A percentile compares a stretch with the other conserved stretches of the same genome.
phyloP scores from a whole-genome alignment of 2,888 invertebrate species.

The Diogma glabrata region DNA sequence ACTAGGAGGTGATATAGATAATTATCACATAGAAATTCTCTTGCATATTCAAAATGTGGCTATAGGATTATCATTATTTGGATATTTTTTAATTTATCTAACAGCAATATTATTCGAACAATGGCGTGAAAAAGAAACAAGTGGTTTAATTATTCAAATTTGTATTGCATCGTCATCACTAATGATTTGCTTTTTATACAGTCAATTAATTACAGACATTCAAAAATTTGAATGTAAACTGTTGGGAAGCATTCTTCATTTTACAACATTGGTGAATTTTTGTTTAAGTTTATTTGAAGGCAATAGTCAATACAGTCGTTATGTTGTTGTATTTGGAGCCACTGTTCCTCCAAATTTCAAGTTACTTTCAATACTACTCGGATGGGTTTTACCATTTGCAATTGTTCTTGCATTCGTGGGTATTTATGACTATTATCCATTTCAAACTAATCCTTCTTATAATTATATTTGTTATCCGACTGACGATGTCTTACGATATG shows the following conservation, averaged over 20 bases:
- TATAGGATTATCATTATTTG: neutral
- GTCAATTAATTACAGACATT: neutral
- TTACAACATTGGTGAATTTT: neutral
- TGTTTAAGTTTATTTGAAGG: neutral
- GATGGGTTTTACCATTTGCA: neutral
- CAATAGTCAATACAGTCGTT: conserved; percentile 1
- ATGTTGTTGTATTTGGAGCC: neutral
- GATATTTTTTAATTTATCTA: neutral
- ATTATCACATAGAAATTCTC: neutral
- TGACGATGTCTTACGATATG: neutral
- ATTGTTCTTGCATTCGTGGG: neutral
- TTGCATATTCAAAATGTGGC: neutral
- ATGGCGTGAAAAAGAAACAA: neutral
- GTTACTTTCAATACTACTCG: neutral
- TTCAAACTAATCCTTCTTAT: neutral
- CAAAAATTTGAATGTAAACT: neutral
- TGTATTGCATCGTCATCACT: neutral
- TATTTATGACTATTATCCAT: neutral
- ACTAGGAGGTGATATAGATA: neutral
- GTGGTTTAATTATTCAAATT: neutral
- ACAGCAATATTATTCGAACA: neutral
- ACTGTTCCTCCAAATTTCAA: neutral
- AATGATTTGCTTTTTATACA: neutral
- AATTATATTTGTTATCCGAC: conserved; percentile 2
- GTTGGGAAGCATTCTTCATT: neutral